Evolutionary conservation across 2,797 vertebrate species (phyloP), one percentile per base, ranked within the genome.

Genomic region (Adelosebastes latens): DNA sequence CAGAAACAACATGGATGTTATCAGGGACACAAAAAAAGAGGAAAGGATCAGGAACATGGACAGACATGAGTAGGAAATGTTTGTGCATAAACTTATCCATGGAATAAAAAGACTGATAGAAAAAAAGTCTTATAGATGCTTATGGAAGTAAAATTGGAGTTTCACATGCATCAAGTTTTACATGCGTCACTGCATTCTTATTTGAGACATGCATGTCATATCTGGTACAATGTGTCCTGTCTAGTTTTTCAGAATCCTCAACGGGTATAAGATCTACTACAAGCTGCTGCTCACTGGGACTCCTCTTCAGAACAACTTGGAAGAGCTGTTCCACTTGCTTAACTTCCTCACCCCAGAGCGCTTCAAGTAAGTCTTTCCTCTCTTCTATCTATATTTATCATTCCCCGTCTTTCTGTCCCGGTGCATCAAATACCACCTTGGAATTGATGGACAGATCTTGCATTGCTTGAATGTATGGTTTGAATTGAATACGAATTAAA

Each of bases 211-310:
- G 6, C 18, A 56, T 59, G 25, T 72, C 8, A 10, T 16, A 46
- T 59, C 11, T 63, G 6, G 12, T 31, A 31, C 9, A 24, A 72
- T 58, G 34, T 75, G 56, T 83, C 59, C 3, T 58, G 46, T 82
- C 46, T 91, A 99, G 99, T 99, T 99, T 94, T 99, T 99, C 58
- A 97, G 99, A 90, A 98, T 99, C 68, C 93, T 99, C 70, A 99
- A 99, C 36, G 97, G 97, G 92, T 99, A 99, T 92, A 99, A 99
- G 95, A 99, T 99, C 5, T 98, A 99, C 91, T 99, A 99, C 91
- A 99, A 99, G 94, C 96, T 99, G 93, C 96, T 99, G 83, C 96
- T 99, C 89, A 99, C 99, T 0, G 99, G 99, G 39, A 99, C 99
- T 1, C 99, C 99, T 0, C 97, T 99, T 2, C 99, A 99, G 95